Percentiles rank a stretch among this genome's conserved stretches.
phyloP scores from a whole-genome alignment of 2,888 invertebrate genomes.

The Parnassius orleans region DNA sequence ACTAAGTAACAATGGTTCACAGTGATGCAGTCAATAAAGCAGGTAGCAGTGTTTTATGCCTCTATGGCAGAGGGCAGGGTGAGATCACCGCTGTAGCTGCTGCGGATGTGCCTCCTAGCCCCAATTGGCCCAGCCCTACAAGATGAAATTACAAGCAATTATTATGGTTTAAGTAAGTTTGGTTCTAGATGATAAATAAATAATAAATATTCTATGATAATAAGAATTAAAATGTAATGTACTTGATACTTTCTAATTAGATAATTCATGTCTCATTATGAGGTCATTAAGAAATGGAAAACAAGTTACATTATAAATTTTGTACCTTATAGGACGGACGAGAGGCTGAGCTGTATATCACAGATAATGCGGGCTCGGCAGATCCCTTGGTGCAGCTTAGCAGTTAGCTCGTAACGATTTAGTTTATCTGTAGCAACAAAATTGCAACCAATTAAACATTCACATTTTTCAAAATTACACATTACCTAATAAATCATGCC shows the following conservation, averaged over 20 bases:
- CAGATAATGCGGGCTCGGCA: conserved; percentile 81
- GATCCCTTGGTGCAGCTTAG: conserved; percentile 76
- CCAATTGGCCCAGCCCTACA: conserved; percentile 85
- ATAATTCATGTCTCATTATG: not conserved
- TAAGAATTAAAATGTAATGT: too few species aligned
- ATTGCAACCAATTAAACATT: conserved; percentile 27
- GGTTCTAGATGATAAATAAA: too few species aligned
- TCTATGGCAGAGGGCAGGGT: conserved; percentile 76
- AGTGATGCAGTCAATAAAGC: conserved; percentile 83
- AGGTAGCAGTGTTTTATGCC: conserved; percentile 81
- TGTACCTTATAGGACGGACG: conserved; percentile 81
- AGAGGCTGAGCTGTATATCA: conserved; percentile 82
- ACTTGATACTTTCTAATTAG: not conserved
- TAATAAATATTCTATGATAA: too few species aligned
- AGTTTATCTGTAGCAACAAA: conserved; percentile 49
- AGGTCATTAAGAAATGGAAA: not conserved
- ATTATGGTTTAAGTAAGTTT: too few species aligned
- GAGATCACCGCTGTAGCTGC: conserved; percentile 81
- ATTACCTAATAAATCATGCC: conserved; percentile 7
- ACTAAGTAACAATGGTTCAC: conserved; percentile 83
- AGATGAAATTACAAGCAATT: conserved; percentile 26
- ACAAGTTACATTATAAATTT: not conserved
- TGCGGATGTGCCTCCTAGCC: conserved; percentile 82
- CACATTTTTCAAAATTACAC: conserved; percentile 11
- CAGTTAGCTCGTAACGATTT: conserved; percentile 75